These are phyloP conservation scores for Oncorhynchus clarkii DNA, from an alignment of 2,113 vertebrate species.

Conservation along the genomic window DNA sequence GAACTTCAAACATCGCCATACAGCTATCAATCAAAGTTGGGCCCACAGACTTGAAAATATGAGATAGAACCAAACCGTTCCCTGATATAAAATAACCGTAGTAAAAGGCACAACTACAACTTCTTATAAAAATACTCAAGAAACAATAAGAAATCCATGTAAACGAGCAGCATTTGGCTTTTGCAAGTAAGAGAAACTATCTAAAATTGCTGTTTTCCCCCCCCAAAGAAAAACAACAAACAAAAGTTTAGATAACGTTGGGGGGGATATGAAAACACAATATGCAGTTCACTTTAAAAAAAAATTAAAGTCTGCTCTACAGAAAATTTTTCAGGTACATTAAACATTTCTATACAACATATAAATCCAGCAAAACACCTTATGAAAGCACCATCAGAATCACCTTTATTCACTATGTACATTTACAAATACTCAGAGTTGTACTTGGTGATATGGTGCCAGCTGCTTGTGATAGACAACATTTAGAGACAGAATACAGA, in stretches of 20 bases:
- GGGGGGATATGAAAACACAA: background rate
- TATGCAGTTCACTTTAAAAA: slow-evolving; percentile 15
- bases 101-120: slow-evolving; percentile 68
- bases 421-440: too few species aligned
- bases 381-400: background rate
- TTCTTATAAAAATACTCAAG: slow-evolving; percentile 64
- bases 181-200: slow-evolving; percentile 1
- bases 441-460: too few species aligned
- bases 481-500: too few species aligned
- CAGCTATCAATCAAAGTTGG: slow-evolving; percentile 53
- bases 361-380: background rate
- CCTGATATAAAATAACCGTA: slow-evolving; percentile 60
- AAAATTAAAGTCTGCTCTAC: too few species aligned
- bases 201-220: background rate
- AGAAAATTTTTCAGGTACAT: too few species aligned
- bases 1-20: background rate
- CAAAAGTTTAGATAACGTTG: background rate
- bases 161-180: slow-evolving; percentile 20
- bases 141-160: slow-evolving; percentile 54
- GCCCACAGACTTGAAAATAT: slow-evolving; percentile 46
- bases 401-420: too few species aligned
- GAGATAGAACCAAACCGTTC: slow-evolving; percentile 67
- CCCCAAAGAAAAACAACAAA: background rate
- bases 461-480: too few species aligned
- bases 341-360: too few species aligned